phyloP scores from a whole-genome alignment of 2,888 invertebrate species.

The Lasioglossum zephyrum region DNA sequence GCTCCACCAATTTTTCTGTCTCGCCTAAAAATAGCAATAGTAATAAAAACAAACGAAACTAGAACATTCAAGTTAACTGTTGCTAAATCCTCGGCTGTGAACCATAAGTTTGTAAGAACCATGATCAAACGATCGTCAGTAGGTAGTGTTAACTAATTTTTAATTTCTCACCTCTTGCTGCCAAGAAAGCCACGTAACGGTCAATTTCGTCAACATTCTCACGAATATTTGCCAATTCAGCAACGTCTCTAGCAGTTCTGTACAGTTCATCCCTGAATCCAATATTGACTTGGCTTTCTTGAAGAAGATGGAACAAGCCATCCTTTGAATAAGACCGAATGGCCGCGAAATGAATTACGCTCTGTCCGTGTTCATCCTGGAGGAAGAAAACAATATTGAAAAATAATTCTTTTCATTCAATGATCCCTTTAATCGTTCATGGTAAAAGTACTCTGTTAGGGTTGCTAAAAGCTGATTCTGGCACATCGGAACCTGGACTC shows the following conservation, averaged over 20 bases:
- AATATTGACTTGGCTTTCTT: slow-evolving; percentile 92
- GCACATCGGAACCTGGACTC: slow-evolving; percentile 78
- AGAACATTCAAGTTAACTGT: neutral
- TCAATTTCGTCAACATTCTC: slow-evolving; percentile 94
- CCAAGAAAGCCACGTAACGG: slow-evolving; percentile 91
- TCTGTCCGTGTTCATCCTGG: slow-evolving; percentile 95
- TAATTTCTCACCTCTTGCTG: slow-evolving; percentile 88
- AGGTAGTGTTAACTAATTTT: neutral
- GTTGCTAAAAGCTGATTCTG: slow-evolving; percentile 78
- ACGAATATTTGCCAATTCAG: slow-evolving; percentile 90
- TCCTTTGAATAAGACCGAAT: slow-evolving; percentile 92
- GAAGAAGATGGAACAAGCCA: slow-evolving; percentile 91
- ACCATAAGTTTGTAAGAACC: neutral
- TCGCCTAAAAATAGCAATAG: slow-evolving; percentile 85
- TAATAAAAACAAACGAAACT: neutral
- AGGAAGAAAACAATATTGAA: slow-evolving; percentile 48
- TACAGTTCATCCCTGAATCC: slow-evolving; percentile 94
- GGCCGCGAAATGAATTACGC: slow-evolving; percentile 94
- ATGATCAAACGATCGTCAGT: neutral
- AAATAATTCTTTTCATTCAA: neutral
- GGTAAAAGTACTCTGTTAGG: slow-evolving; percentile 68
- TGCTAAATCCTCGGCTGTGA: neutral
- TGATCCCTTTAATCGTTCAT: neutral
- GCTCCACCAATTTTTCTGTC: slow-evolving; percentile 88
- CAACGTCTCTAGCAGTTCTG: slow-evolving; percentile 94